Conservation (phyloP, 2,113 vertebrate genomes). For the Notiomystis cincta region DNA sequence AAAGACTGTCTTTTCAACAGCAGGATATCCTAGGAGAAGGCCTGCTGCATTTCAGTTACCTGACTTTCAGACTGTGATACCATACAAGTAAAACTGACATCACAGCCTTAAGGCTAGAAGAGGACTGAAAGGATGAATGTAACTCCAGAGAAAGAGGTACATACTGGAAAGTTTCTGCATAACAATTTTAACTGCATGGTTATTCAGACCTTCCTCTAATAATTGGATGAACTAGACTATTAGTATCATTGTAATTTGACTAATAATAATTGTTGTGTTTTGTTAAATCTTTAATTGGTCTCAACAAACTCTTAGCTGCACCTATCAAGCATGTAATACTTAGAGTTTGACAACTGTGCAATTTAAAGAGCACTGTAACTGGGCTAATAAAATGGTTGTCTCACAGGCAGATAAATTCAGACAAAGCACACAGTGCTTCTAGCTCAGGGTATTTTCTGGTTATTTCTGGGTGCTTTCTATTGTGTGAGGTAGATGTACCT, state of each 20-base stretch:
- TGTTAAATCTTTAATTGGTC: neutral
- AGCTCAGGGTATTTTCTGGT: neutral
- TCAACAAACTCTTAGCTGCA: neutral
- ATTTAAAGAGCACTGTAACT: neutral
- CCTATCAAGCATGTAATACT: neutral
- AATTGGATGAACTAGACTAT: neutral
- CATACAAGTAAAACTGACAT: neutral
- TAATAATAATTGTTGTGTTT: neutral
- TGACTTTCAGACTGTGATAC: neutral
- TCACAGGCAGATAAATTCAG: neutral
- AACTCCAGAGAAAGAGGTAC: neutral
- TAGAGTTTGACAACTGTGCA: neutral
- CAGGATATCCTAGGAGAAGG: neutral
- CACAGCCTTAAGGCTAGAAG: neutral
- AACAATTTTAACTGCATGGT: neutral
- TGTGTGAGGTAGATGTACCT: neutral
- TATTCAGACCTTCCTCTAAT: neutral
- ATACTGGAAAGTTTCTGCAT: neutral
- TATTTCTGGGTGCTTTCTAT: neutral
- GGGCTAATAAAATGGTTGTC: neutral
- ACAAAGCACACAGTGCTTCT: neutral
- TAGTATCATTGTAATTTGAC: neutral
- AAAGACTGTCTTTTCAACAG: neutral
- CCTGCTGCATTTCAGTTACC: neutral
- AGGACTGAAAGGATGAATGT: neutral